Evolutionary conservation across 2,797 vertebrate species (phyloP), one percentile per base, ranked within the genome.

Genomic region (Cichlasoma orientale): DNA sequence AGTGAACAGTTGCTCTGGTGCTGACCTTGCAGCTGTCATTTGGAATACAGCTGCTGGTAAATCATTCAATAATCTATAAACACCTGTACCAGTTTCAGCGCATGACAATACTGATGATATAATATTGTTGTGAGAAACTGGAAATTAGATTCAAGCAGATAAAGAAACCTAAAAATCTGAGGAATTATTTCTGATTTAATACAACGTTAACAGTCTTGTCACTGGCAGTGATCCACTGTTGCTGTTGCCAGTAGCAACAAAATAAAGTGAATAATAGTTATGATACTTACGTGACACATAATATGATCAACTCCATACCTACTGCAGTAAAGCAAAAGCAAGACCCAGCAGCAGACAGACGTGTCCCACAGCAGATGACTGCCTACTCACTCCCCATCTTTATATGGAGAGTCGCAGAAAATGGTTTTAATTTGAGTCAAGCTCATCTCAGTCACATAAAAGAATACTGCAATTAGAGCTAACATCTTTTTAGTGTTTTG

Each of bases 221-320:
- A 68, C 18, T 50, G 41, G 41, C 25, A 50, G 44, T 68, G 61
- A 68, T 68, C 41, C 41, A 68, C 18, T 50, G 44, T 68, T 68
- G 63, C 63, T 68, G 63, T 68, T 68, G 63, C 25, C 44, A 50
- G 25, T 29, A 50, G 63, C 63, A 68, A 68, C 41, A 29, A 68
- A 68, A 68, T 68, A 14, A 68, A 68, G 63, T n/a, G 63, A 31
- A 41, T 13, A 50, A 68, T 16, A 50, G 63, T 36, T 11, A 19
- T 50, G 44, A 50, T 50, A 50, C 25, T 50, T 29, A 50, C 2
- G 5, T 66, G 41, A 47, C 23, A 66, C 23, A 47, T 12, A 47
- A 50, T 68, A 50, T 44, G 18, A 50, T n/a, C 5, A 31, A 31
- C 44, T 68, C 25, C 18, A 50, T 7, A 68, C 18, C 25, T n/a